Conservation (phyloP, 1,140 invertebrate species). For the Dinothrombium tinctorium region DNA sequence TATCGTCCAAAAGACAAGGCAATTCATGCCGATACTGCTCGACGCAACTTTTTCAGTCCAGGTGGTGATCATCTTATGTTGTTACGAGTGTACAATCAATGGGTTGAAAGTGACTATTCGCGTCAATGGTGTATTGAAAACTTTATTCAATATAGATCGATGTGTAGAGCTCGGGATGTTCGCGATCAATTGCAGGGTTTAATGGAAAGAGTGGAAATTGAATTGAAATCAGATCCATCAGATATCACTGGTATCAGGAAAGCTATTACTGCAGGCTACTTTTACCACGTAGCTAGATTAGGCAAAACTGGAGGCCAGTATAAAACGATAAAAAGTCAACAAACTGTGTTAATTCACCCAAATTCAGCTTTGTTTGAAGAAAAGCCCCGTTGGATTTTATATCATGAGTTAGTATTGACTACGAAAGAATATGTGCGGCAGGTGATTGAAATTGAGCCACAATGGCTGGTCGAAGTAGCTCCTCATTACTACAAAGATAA, state of each 20-base stretch:
- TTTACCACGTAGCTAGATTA: slow-evolving; percentile 94
- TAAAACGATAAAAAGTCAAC: slow-evolving; percentile 83
- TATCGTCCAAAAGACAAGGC: slow-evolving; percentile 83
- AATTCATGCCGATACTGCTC: slow-evolving; percentile 90
- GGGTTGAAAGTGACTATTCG: slow-evolving; percentile 97
- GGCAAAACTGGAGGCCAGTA: slow-evolving; percentile 93
- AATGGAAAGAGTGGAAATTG: slow-evolving; percentile 92
- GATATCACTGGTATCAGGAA: slow-evolving; percentile 89
- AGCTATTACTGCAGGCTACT: slow-evolving; percentile 95
- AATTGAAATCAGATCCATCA: slow-evolving; percentile 86
- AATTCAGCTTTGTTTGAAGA: slow-evolving; percentile 90
- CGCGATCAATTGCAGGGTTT: slow-evolving; percentile 91
- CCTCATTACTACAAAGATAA: slow-evolving; percentile 80
- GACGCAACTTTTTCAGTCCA: slow-evolving; percentile 94
- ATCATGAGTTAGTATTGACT: slow-evolving; percentile 93
- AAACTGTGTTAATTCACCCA: slow-evolving; percentile 97
- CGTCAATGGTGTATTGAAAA: slow-evolving; percentile 99
- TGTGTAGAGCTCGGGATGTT: slow-evolving; percentile 94
- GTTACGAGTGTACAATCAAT: slow-evolving; percentile 95
- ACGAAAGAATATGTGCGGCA: slow-evolving; percentile 99
- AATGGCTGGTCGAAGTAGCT: slow-evolving; percentile 97
- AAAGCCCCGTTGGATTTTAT: slow-evolving; percentile 97
- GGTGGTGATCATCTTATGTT: slow-evolving; percentile 96
- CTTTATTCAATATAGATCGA: slow-evolving; percentile 82
- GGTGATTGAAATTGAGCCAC: slow-evolving; percentile 94